Base-by-base conservation (phyloP, 2,113 vertebrate species). In the Paramormyrops kingsleyae region DNA sequence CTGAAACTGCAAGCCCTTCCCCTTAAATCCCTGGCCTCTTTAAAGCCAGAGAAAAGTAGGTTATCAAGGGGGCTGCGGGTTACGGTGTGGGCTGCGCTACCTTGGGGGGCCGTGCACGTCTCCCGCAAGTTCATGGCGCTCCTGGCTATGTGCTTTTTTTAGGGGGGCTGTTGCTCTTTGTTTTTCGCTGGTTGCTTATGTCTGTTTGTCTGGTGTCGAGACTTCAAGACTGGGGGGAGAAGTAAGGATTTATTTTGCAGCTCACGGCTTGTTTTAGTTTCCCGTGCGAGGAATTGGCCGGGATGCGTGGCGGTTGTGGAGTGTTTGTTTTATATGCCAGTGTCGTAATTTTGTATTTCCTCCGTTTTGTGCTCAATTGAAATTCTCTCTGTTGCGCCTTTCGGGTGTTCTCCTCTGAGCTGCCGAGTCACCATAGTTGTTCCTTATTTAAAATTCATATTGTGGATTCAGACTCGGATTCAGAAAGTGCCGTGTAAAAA, bases 1-100 rank as follows among this genome's bases (percentile, higher is more conserved):
- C 91, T 92, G 59, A 92, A 91, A 92, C 93, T 89, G 77, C 91
- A 88, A 88, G 88, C 93, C 90, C 88, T 91, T 92, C 83, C 90
- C 89, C 88, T 91, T 91, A 88, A 92, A 92, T 90, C 88, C 91
- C 92, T 91, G 91, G 89, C 90, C 91, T 92, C 70, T 86, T 88
- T 70, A 50, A 50, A 77, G 88, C 49, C 88, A 83, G 31, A 87
- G 87, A 90, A 90, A 84, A 87, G 39, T 89, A 91, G 92, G 91
- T 91, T 92, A 84, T 66, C 92, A 91, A 91, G 92, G 93, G 92
- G 91, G 92, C 92, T 59, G 31, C 50, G 87, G 80, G 88, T 74
- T 88, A 44, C 83, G 88, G 90, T 85, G 87, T 90, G 90, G 90
- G 90, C 88, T 87, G 80, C 89, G 88, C 12, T 50, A 87, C n/a